Conservation (phyloP, 2,888 invertebrate genomes). For the Agonopterix heracliana region DNA sequence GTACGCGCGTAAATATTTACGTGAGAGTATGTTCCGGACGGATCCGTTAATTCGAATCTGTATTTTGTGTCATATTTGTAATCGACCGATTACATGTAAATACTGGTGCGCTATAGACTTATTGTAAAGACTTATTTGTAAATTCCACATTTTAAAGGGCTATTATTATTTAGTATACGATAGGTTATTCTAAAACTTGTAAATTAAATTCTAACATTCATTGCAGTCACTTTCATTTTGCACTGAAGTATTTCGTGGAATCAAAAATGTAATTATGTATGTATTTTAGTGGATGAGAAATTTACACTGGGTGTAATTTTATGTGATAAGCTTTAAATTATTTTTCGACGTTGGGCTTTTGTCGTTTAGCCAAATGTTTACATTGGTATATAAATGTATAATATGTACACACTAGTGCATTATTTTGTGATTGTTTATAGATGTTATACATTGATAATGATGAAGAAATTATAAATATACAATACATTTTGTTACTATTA, state of each 20-base stretch:
- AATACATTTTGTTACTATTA: conserved; percentile 4
- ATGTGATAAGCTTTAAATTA: conserved; percentile 72
- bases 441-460: conserved; percentile 30
- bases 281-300: conserved; percentile 24
- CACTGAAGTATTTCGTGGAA: conserved; percentile 14
- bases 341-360: conserved; percentile 51
- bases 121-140: conserved; percentile 33
- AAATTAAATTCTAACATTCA: conserved; percentile 17
- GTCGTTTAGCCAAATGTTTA: conserved; percentile 39
- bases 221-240: conserved; percentile 18
- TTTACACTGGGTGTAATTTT: conserved; percentile 47
- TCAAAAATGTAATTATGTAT: conserved; percentile 17
- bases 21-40: conserved; percentile 19
- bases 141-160: conserved; percentile 30
- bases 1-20: conserved; percentile 18
- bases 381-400: conserved; percentile 37
- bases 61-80: conserved; percentile 46
- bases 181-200: conserved; percentile 16
- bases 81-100: conserved; percentile 31
- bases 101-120: conserved; percentile 16
- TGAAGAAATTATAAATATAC: conserved; percentile 7
- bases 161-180: conserved; percentile 19
- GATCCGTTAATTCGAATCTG: conserved; percentile 21
- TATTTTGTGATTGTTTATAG: conserved; percentile 60
- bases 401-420: conserved; percentile 54